Conservation (phyloP, 2,797 vertebrate species). For the Pipistrellus kuhlii region DNA sequence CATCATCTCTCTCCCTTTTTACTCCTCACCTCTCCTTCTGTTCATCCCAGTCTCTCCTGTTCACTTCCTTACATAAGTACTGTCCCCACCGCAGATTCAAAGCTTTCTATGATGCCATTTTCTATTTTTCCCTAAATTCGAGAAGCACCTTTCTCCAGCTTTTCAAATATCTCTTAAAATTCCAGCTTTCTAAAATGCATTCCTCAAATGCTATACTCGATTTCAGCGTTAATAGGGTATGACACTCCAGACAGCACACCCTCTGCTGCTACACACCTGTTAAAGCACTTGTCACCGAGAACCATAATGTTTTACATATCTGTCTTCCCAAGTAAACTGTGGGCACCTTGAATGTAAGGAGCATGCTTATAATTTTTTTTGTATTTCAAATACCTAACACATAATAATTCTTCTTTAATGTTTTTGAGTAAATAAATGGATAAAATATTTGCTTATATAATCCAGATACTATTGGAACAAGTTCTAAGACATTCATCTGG, state of each 20-base stretch:
- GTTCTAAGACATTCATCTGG: conserved; percentile 21
- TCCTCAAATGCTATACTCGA: background rate
- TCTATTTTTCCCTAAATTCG: background rate
- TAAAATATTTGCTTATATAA: background rate
- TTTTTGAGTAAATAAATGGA: background rate
- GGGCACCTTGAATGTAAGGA: background rate
- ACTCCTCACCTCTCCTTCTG: background rate
- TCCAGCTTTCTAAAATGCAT: conserved; percentile 7
- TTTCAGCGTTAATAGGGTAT: background rate
- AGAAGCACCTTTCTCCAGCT: background rate
- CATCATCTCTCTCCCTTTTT: background rate
- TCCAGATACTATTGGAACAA: background rate
- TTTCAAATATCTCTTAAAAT: conserved; percentile 42
- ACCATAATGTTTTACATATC: background rate
- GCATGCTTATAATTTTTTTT: background rate
- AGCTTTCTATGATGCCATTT: background rate
- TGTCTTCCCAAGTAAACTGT: background rate
- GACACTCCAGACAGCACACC: background rate
- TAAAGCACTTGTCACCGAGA: background rate
- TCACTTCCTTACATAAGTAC: background rate
- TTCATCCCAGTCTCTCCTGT: background rate
- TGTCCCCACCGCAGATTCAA: background rate
- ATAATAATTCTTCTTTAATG: background rate
- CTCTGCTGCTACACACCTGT: background rate
- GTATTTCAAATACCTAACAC: background rate